These are phyloP conservation scores for Nymphalis c-album DNA, from an alignment of 2,888 invertebrate species.

Conservation along the genomic window DNA sequence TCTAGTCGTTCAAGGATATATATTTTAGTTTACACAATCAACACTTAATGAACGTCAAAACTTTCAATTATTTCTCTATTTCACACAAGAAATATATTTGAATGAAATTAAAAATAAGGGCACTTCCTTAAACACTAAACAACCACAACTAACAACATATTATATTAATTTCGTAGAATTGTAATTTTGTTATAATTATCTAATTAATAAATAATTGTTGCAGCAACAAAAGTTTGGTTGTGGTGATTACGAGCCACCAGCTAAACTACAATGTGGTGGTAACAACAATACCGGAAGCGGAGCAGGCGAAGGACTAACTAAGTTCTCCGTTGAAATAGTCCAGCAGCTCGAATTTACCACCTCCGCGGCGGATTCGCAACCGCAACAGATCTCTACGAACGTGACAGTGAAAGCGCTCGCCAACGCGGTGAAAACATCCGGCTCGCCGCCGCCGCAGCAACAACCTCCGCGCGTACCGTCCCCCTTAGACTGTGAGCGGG, in stretches of 20 bases:
- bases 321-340: conserved; percentile 95
- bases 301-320: conserved; percentile 81
- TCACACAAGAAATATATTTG: too few relatives aligned
- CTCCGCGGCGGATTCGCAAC: conserved; percentile 91
- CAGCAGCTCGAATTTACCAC: conserved; percentile 95
- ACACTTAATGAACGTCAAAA: too few relatives aligned
- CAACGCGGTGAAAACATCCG: conserved; percentile 75
- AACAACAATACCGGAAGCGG: conserved; percentile 67
- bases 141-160: conserved; percentile 2
- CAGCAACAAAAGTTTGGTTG: conserved; percentile 93
- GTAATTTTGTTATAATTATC: neutral
- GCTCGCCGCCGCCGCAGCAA: conserved; percentile 69
- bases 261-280: conserved; percentile 83
- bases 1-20: neutral
- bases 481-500: conserved; percentile 91
- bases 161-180: neutral
- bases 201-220: conserved; percentile 49
- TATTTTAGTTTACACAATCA: neutral
- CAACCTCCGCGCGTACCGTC: conserved; percentile 86
- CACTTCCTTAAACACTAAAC: conserved; percentile 1
- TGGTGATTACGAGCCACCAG: conserved; percentile 88
- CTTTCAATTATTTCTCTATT: too few relatives aligned
- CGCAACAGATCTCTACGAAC: conserved; percentile 95
- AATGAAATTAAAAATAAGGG: neutral
- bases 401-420: conserved; percentile 90